Base-by-base conservation (phyloP, 2,888 invertebrate species). In the Platerodrilus igneus region DNA sequence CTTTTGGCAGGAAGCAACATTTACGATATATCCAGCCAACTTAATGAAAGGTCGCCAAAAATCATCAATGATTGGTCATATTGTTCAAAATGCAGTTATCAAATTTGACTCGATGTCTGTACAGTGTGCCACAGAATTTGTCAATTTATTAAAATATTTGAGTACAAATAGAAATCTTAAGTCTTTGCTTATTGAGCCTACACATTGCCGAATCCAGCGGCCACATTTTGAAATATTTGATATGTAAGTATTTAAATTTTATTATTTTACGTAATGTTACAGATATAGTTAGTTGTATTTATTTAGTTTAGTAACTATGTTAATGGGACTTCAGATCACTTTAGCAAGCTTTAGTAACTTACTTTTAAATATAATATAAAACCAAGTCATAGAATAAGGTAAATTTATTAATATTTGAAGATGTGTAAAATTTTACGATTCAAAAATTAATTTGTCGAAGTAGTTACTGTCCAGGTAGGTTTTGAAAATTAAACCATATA, bases 1-100 rank as follows among this genome's bases (percentile, higher is more conserved):
- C 45, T 68, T 66, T 61, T 69, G 68, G 67, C 57, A 60, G 42
- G 47, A 58, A 31, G 58, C 66, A 40, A 62, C 57, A 37, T 69
- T 69, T 50, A 57, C 55, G 47, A 62, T 69, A 44, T 55, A 59
- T 47, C 50, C 55, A 30, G 51, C 53, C 45, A 55, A 61, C 45
- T 45, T 63, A 35, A 53, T 60, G 19, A 63, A 60, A 45, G 61
- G 62, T 14, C 58, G 53, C 45, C 69, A 66, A 54, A 58, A 62
- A 20, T 59, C 56, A 21, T 50, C 55, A 22, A 58, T 59, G 25
- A 63, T 66, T 40, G 64, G 63, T 26, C 57, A 52, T 33, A 60
- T 63, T 30, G 66, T 65, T 20, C 53, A 57, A 27, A 53, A 63
- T 45, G 67, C 64, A 3, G 61, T 57, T 32, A 53, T 69, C 28